phyloP scores from a whole-genome alignment of 2,888 invertebrate genomes.

The Pristionchus mayeri region DNA sequence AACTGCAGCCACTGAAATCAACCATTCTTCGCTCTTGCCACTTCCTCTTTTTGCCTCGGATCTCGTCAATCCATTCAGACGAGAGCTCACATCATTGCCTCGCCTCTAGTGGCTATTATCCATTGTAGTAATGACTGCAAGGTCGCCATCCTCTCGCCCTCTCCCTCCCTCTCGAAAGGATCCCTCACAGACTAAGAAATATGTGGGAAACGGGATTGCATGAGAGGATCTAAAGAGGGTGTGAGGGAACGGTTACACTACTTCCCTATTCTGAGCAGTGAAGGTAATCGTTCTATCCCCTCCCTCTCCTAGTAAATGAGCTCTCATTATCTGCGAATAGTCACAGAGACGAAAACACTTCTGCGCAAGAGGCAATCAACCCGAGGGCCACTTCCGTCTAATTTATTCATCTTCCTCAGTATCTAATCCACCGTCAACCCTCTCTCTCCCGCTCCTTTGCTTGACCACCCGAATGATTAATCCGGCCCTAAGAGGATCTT shows the following conservation, averaged over 20 bases:
- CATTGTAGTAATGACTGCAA: slow-evolving; percentile 44
- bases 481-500: slow-evolving; percentile 41
- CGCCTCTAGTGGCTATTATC: neutral
- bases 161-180: neutral
- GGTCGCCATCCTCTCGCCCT: neutral
- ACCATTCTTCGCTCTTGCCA: too few species aligned
- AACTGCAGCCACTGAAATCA: slow-evolving; percentile 70
- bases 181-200: slow-evolving; percentile 23
- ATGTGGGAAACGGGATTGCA: slow-evolving; percentile 14
- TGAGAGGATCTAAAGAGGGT: slow-evolving; percentile 28
- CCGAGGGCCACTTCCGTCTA: slow-evolving; percentile 19
- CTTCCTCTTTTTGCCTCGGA: too few species aligned
- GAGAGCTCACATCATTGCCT: neutral
- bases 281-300: slow-evolving; percentile 1
- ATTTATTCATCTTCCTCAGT: slow-evolving; percentile 35
- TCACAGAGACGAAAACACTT: slow-evolving; percentile 8
- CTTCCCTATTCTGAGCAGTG: neutral
- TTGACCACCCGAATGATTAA: slow-evolving; percentile 15
- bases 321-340: neutral
- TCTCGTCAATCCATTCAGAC: neutral
- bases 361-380: slow-evolving; percentile 38
- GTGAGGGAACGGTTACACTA: slow-evolving; percentile 41
- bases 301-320: slow-evolving; percentile 1
- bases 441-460: neutral
- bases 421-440: neutral